Conservation (phyloP, 2,113 vertebrate species). For the Rhinolophus sinicus region DNA sequence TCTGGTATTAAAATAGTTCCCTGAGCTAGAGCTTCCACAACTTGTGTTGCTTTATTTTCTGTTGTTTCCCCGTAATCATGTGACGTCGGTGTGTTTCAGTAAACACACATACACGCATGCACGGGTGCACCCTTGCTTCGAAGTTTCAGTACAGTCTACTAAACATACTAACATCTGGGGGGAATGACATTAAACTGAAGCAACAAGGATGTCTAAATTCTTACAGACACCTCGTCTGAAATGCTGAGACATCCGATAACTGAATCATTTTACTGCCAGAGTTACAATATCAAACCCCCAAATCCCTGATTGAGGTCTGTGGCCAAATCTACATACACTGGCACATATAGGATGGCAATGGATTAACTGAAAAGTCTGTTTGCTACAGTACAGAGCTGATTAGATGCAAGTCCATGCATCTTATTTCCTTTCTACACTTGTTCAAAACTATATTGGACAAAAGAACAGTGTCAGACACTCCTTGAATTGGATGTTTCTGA, state of each 20-base stretch:
- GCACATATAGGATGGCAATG: rapidly evolving
- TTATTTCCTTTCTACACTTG: neutral
- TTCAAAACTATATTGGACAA: neutral
- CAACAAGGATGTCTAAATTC: neutral
- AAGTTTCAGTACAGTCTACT: neutral
- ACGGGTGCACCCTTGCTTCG: neutral
- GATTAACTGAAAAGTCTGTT: rapidly evolving
- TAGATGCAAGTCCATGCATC: rapidly evolving
- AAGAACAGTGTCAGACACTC: neutral
- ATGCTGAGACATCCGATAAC: rapidly evolving
- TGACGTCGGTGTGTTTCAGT: rapidly evolving
- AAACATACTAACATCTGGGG: no score
- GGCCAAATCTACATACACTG: rapidly evolving
- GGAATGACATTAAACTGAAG: rapidly evolving
- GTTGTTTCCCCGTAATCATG: neutral
- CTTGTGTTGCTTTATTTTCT: neutral
- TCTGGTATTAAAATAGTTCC: no score
- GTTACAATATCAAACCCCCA: rapidly evolving
- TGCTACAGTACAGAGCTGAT: rapidly evolving
- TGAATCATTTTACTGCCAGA: no score
- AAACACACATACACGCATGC: no score
- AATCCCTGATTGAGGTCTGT: rapidly evolving
- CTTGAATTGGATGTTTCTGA: neutral
- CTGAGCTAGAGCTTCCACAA: rapidly evolving
- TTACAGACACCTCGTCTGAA: rapidly evolving